Evolutionary conservation across 1,140 invertebrate genomes (phyloP).

Genomic region (Nasonia longicornis): DNA sequence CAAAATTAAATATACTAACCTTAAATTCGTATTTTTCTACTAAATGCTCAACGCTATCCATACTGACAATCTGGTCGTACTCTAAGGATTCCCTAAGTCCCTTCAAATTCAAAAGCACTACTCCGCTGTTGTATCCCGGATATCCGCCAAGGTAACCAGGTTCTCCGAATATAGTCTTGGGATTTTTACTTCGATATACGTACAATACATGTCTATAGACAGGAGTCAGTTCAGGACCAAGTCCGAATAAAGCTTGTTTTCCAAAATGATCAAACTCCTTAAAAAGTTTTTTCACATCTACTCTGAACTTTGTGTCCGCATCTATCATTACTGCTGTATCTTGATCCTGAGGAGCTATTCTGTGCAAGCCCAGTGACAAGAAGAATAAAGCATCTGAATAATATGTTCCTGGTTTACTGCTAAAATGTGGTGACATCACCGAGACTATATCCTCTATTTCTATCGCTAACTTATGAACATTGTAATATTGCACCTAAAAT

Average conservation of each 20-base stretch:
- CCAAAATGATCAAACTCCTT: slow-evolving; percentile 77
- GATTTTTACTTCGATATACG: slow-evolving; percentile 75
- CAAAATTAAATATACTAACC: slow-evolving; percentile 50
- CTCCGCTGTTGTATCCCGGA: slow-evolving; percentile 81
- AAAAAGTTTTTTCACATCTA: slow-evolving; percentile 78
- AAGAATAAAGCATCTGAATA: slow-evolving; percentile 88
- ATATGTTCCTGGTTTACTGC: slow-evolving; percentile 81
- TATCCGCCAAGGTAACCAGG: slow-evolving; percentile 72
- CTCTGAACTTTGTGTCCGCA: slow-evolving; percentile 82
- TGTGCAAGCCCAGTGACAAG: slow-evolving; percentile 81
- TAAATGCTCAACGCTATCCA: slow-evolving; percentile 72
- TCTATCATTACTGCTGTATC: slow-evolving; percentile 81
- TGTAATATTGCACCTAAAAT: slow-evolving; percentile 72
- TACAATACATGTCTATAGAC: slow-evolving; percentile 86
- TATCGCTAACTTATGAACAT: slow-evolving; percentile 74
- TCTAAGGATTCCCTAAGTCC: slow-evolving; percentile 75
- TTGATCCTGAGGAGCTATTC: slow-evolving; percentile 75
- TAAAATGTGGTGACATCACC: slow-evolving; percentile 81
- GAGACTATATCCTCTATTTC: slow-evolving; percentile 76
- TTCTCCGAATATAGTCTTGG: slow-evolving; percentile 73
- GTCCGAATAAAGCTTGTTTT: slow-evolving; percentile 75
- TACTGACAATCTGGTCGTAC: slow-evolving; percentile 73
- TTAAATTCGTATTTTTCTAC: slow-evolving; percentile 79
- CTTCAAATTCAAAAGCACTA: slow-evolving; percentile 81
- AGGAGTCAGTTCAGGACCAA: slow-evolving; percentile 83